Evolutionary conservation across 2,113 vertebrate genomes (phyloP).

Genomic region (Odocoileus hemionus): DNA sequence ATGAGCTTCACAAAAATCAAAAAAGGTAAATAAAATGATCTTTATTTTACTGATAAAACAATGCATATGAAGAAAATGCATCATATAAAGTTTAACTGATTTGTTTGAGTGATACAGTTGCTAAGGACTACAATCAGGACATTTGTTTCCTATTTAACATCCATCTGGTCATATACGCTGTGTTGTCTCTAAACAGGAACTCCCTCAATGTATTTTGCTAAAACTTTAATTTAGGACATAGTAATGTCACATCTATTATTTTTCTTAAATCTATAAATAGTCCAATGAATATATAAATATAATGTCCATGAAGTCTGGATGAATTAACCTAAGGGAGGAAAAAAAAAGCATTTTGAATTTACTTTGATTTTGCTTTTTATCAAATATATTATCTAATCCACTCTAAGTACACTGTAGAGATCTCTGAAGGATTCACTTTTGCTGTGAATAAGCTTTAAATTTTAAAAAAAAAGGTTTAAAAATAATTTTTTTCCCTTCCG

Average conservation of each 20-base stretch:
- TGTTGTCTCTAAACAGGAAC: neutral
- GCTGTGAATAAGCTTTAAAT: neutral
- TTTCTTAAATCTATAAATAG: neutral
- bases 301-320: neutral
- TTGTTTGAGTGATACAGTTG: neutral
- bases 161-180: neutral
- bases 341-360: neutral
- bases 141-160: neutral
- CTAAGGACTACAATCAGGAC: neutral
- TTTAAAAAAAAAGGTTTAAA: neutral
- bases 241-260: neutral
- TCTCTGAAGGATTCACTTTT: neutral
- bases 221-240: neutral
- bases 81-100: neutral
- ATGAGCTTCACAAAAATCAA: neutral
- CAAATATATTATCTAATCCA: neutral
- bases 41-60: neutral
- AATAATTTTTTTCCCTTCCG: neutral
- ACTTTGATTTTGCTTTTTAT: neutral
- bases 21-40: neutral
- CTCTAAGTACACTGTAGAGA: neutral
- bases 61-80: neutral
- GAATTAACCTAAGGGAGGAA: neutral
- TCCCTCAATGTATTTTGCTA: neutral
- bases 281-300: neutral